Percentiles rank a stretch among this genome's conserved stretches.
Evolutionary conservation across 1,140 invertebrate species (phyloP).

Genomic region (Listronotus oregonensis): DNA sequence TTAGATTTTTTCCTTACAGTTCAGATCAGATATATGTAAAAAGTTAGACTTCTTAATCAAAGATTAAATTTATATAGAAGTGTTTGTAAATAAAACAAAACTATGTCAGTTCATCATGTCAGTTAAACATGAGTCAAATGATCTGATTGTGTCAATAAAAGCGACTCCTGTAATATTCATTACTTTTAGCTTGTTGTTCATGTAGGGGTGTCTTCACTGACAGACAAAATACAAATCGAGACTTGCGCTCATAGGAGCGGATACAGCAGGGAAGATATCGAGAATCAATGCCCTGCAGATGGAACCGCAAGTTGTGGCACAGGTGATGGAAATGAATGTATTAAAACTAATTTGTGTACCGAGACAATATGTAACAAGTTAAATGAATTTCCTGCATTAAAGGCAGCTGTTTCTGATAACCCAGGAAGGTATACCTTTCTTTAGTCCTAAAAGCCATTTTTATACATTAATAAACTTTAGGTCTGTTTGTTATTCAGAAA

Average conservation of each 20-base stretch:
- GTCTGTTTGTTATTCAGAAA: too few relatives aligned
- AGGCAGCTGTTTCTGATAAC: slow-evolving; percentile 54
- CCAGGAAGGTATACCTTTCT: slow-evolving; percentile 53
- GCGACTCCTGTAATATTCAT: too few relatives aligned
- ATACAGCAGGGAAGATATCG: slow-evolving; percentile 59
- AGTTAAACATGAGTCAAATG: too few relatives aligned
- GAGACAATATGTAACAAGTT: slow-evolving; percentile 56
- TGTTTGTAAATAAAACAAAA: too few relatives aligned
- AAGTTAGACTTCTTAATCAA: too few relatives aligned
- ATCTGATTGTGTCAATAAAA: too few relatives aligned
- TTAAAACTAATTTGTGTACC: slow-evolving; percentile 57
- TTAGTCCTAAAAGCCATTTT: too few relatives aligned
- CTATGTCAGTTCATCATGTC: too few relatives aligned
- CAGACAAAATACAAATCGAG: slow-evolving; percentile 64
- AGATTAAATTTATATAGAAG: too few relatives aligned
- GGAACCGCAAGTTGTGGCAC: slow-evolving; percentile 52
- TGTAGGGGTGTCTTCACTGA: slow-evolving; percentile 65
- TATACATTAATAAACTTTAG: too few relatives aligned
- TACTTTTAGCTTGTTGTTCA: slow-evolving; percentile 65
- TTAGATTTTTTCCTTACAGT: too few relatives aligned
- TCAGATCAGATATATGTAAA: too few relatives aligned
- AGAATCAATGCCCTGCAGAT: slow-evolving; percentile 53
- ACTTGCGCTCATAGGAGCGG: slow-evolving; percentile 61
- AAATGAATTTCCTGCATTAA: slow-evolving; percentile 48
- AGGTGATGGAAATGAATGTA: slow-evolving; percentile 51